Evolutionary conservation across 2,797 vertebrate genomes (phyloP).

Genomic region (Lithobates pipiens): DNA sequence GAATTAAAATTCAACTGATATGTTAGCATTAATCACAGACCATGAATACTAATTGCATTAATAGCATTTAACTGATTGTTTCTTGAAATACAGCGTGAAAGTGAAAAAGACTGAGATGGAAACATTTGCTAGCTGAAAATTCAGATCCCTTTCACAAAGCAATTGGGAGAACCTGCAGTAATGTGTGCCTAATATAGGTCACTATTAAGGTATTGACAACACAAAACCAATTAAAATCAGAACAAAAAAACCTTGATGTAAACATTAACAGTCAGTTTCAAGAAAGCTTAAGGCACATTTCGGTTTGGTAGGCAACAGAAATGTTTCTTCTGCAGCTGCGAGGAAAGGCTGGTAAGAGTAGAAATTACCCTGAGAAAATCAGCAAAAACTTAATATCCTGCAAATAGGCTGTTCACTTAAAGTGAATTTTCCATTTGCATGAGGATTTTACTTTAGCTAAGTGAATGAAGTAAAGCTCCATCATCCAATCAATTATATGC

Average conservation of each 20-base stretch:
- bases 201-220: slow-evolving; percentile 1
- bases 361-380: slow-evolving; percentile 14
- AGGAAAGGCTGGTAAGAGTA: background rate
- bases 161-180: slow-evolving; percentile 1
- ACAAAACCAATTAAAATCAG: slow-evolving; percentile 23
- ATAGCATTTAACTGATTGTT: slow-evolving; percentile 50
- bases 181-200: background rate
- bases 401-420: too few relatives aligned
- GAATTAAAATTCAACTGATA: slow-evolving; percentile 18
- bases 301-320: background rate
- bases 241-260: slow-evolving; percentile 18
- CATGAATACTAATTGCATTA: slow-evolving; percentile 51
- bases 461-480: too few relatives aligned
- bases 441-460: too few relatives aligned
- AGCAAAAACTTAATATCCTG: background rate
- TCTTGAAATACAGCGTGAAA: slow-evolving; percentile 43
- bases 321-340: background rate
- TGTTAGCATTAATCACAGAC: slow-evolving; percentile 42
- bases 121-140: slow-evolving; percentile 9
- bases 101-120: slow-evolving; percentile 4
- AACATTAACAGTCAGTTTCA: slow-evolving; percentile 24
- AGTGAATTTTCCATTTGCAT: too few relatives aligned
- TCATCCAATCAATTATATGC: too few relatives aligned
- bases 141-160: background rate
- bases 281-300: slow-evolving; percentile 29